Conservation (phyloP, 1,140 invertebrate species). For the Drosophila lacteicornis region DNA sequence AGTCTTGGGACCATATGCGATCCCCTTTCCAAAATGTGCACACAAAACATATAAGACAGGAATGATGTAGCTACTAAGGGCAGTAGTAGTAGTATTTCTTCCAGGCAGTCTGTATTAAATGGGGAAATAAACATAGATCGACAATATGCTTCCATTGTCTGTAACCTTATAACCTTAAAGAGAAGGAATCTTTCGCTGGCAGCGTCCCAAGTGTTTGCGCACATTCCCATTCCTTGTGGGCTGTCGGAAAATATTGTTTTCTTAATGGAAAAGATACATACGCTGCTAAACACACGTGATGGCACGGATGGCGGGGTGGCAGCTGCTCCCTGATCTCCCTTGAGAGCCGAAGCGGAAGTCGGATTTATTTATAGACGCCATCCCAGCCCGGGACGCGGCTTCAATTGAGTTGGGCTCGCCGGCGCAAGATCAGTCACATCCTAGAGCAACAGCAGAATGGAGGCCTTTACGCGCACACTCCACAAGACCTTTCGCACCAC, state of each 20-base stretch:
- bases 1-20: neutral
- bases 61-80: neutral
- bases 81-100: neutral
- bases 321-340: slow-evolving; percentile 42
- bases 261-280: slow-evolving; percentile 1
- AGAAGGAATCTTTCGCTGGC: neutral
- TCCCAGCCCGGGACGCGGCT: slow-evolving; percentile 1
- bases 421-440: slow-evolving; percentile 21
- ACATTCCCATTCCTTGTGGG: neutral
- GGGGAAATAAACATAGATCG: neutral
- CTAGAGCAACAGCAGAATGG: slow-evolving; percentile 37
- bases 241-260: slow-evolving; percentile 13
- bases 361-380: slow-evolving; percentile 46
- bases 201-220: neutral
- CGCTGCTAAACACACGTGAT: neutral
- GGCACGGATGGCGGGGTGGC: slow-evolving; percentile 6
- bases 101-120: neutral
- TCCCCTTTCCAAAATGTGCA: neutral
- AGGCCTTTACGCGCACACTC: slow-evolving; percentile 66
- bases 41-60: neutral
- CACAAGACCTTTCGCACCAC: slow-evolving; percentile 68
- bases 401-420: slow-evolving; percentile 44
- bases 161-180: slow-evolving; percentile 6
- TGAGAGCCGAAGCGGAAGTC: slow-evolving; percentile 45
- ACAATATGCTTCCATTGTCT: neutral